Evolutionary conservation across 2,113 vertebrate genomes (phyloP).

Genomic region (Psephotus haematonotus): DNA sequence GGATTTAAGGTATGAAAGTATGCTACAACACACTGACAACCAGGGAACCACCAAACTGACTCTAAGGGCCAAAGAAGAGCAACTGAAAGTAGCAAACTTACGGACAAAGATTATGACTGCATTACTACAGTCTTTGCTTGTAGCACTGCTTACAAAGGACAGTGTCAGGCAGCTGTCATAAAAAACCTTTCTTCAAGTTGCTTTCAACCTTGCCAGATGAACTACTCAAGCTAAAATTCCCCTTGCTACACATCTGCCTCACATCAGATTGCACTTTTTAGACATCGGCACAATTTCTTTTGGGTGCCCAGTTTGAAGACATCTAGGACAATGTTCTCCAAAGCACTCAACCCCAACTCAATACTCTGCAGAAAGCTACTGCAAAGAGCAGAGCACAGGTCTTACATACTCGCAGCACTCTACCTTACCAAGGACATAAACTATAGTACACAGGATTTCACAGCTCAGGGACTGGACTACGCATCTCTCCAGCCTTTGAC

Average conservation of each 20-base stretch:
- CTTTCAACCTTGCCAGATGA: not conserved
- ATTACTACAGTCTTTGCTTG: not conserved
- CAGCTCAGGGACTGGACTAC: not conserved
- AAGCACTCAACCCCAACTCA: not conserved
- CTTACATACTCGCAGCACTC: not conserved
- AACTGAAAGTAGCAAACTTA: not conserved
- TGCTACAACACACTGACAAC: not conserved
- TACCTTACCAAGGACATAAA: not conserved
- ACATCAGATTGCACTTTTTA: not conserved
- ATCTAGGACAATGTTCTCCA: not conserved
- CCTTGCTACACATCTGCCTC: rapidly evolving
- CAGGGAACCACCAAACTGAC: not conserved
- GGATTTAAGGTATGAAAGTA: not conserved
- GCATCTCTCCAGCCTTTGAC: not conserved
- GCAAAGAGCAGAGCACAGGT: not conserved
- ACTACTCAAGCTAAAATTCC: not conserved
- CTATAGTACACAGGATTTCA: not conserved
- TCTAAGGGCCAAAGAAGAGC: not conserved
- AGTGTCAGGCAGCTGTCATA: not conserved
- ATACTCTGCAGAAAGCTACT: not conserved
- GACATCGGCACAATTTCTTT: not conserved
- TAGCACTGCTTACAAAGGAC: not conserved
- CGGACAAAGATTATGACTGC: not conserved
- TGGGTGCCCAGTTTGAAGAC: not conserved
- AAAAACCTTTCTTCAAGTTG: not conserved